Percentiles rank a stretch among this genome's conserved stretches.
Conservation (phyloP, 2,797 vertebrate species). For the Mus spretus region DNA sequence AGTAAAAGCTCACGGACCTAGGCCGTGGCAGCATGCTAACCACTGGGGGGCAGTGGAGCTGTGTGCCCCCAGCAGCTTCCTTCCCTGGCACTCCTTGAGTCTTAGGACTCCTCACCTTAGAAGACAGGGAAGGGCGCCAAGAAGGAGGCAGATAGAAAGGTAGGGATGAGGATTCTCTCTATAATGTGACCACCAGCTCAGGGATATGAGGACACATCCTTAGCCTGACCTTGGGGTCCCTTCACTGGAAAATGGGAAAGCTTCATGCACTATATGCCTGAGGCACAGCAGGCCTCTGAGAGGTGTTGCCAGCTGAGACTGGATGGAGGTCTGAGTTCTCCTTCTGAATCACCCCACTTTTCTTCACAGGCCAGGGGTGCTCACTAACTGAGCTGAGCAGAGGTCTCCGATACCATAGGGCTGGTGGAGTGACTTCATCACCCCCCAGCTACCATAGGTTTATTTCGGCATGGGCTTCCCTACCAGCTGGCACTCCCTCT, state of each 20-base stretch:
- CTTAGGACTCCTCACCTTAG: not conserved
- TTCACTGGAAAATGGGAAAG: not conserved
- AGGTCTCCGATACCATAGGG: not conserved
- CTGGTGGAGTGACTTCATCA: not conserved
- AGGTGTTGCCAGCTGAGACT: not conserved
- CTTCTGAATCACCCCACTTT: not conserved
- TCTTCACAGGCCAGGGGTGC: not conserved
- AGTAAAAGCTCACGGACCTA: constrained; percentile 16
- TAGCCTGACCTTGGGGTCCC: not conserved
- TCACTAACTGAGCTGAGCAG: not conserved
- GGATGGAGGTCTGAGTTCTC: not conserved
- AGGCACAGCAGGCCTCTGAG: not conserved
- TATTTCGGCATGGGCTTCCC: not conserved
- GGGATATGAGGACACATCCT: not conserved
- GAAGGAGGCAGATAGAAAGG: not conserved
- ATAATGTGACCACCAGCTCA: not conserved
- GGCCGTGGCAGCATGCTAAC: not conserved
- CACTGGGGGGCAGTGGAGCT: not conserved
- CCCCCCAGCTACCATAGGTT: not conserved
- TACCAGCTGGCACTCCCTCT: accelerated
- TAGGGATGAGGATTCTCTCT: not conserved
- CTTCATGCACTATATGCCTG: not conserved
- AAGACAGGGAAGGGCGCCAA: not conserved
- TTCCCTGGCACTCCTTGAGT: not conserved
- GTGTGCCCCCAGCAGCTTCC: not conserved